Evolutionary conservation across 2,113 vertebrate genomes (phyloP).

Genomic region (Parotia lawesii): DNA sequence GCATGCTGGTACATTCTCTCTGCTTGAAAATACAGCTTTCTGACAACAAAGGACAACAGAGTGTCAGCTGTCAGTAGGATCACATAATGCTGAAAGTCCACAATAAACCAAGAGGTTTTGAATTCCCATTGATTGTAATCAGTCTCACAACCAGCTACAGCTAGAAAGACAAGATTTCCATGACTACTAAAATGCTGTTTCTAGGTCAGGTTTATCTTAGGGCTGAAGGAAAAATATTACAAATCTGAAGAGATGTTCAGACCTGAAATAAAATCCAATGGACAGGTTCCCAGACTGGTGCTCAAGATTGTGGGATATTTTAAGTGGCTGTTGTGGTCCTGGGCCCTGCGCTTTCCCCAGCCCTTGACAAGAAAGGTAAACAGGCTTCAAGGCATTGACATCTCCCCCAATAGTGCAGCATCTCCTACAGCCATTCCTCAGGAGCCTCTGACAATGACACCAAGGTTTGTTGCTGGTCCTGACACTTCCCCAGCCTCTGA

Average conservation of each 20-base stretch:
- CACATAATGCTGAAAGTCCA: not conserved
- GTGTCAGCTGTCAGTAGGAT: not conserved
- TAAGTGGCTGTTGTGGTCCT: not conserved
- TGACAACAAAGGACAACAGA: not conserved
- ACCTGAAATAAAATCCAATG: not conserved
- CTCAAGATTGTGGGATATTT: not conserved
- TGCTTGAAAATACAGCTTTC: not conserved
- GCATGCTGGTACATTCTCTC: not conserved
- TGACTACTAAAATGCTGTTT: not conserved
- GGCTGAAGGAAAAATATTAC: not conserved
- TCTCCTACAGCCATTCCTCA: not conserved
- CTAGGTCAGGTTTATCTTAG: not conserved
- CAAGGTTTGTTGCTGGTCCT: not conserved
- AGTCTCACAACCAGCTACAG: not conserved
- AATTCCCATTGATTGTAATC: not conserved
- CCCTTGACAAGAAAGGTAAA: not conserved
- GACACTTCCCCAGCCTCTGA: not conserved
- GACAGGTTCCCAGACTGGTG: rapidly evolving
- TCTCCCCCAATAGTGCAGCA: not conserved
- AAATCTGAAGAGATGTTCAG: not conserved
- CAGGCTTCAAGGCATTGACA: not conserved
- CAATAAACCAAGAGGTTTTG: not conserved
- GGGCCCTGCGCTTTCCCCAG: not conserved
- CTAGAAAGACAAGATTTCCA: not conserved
- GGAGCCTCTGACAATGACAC: not conserved